These are phyloP conservation scores for Mobula hypostoma DNA, from an alignment of 2,113 vertebrate genomes.

Conservation along the genomic window DNA sequence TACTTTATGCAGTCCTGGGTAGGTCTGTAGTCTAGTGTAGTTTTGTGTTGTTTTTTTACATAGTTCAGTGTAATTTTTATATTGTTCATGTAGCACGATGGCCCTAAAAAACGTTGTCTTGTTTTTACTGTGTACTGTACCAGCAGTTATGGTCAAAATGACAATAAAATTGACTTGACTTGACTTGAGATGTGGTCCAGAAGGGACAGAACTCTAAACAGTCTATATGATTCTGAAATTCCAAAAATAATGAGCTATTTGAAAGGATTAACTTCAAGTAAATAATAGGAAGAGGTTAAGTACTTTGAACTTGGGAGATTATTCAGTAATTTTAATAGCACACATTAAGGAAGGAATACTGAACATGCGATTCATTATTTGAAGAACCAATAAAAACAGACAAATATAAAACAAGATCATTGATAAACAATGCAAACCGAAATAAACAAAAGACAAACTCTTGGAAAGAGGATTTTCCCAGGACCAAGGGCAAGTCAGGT, in stretches of 20 bases:
- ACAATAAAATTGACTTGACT: too few relatives aligned
- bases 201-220: not conserved
- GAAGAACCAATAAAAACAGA: not conserved
- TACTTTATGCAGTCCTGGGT: too few relatives aligned
- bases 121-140: too few relatives aligned
- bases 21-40: too few relatives aligned
- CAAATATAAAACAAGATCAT: not conserved
- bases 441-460: not conserved
- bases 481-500: not conserved
- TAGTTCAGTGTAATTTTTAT: too few relatives aligned
- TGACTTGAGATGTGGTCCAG: not conserved
- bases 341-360: not conserved
- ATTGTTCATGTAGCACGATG: too few relatives aligned
- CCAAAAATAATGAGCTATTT: not conserved
- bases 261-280: not conserved
- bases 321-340: not conserved
- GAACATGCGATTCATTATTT: not conserved
- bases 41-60: too few relatives aligned
- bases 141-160: too few relatives aligned
- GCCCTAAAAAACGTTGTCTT: too few relatives aligned
- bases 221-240: not conserved
- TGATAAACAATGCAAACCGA: not conserved
- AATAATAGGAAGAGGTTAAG: not conserved
- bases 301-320: not conserved
- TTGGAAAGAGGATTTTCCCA: not conserved